A percentile compares a stretch with the other conserved stretches of the same genome.
Conservation (phyloP, 2,113 vertebrate genomes). For the Phoenicopterus ruber region DNA sequence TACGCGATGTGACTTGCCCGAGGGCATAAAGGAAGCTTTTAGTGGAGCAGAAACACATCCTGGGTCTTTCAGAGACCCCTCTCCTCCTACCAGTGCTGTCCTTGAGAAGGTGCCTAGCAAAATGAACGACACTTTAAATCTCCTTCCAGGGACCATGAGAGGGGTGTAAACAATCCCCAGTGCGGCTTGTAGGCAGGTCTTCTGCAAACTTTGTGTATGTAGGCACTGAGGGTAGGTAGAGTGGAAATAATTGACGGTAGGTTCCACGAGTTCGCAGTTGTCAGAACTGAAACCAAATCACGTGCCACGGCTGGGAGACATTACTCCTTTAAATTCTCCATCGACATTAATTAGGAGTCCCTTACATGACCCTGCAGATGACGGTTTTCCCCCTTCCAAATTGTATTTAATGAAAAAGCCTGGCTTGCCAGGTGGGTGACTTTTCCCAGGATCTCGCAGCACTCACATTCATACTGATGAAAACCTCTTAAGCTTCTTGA, state of each 20-base stretch:
- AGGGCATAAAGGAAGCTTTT: background rate
- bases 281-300: background rate
- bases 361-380: background rate
- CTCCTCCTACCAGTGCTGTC: background rate
- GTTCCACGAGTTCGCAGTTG: background rate
- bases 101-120: background rate
- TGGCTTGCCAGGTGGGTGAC: conserved; percentile 8
- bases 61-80: background rate
- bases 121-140: no score
- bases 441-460: conserved; percentile 5
- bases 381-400: background rate
- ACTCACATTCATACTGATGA: background rate
- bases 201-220: background rate
- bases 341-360: background rate
- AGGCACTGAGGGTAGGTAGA: background rate
- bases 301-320: background rate
- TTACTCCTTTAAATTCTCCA: background rate
- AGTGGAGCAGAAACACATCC: background rate
- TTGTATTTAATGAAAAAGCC: background rate
- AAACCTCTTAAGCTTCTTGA: conserved; percentile 10
- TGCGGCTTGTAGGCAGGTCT: background rate
- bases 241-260: background rate
- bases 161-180: no score
- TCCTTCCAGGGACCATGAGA: background rate
- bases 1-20: background rate